Percentiles rank a stretch among this genome's conserved stretches.
These are phyloP conservation scores for Drosophila setosimentum DNA, from an alignment of 2,888 invertebrate genomes.

Conservation along the genomic window DNA sequence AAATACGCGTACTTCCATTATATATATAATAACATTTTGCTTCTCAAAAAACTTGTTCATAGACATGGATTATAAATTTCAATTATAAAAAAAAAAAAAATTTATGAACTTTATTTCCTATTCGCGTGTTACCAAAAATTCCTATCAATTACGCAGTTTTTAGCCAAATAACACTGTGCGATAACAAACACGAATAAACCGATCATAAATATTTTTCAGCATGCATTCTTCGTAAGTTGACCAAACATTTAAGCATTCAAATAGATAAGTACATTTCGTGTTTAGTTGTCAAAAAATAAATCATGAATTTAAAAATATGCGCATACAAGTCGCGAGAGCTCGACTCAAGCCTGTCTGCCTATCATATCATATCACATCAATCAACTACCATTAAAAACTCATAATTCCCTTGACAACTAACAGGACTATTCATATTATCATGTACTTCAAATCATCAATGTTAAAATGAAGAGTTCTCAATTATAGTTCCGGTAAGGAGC, in stretches of 20 bases:
- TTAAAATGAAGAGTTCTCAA: not conserved
- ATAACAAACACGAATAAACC: slow-evolving; percentile 7
- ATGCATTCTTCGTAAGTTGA: slow-evolving; percentile 71
- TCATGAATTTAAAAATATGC: too few relatives aligned
- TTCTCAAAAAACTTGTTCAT: not conserved
- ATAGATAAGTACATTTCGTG: not conserved
- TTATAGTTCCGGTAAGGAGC: not conserved
- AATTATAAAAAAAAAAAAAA: not conserved
- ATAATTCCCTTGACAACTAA: not conserved
- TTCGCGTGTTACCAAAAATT: slow-evolving; percentile 10
- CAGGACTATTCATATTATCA: not conserved
- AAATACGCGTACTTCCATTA: not conserved
- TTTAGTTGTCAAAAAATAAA: not conserved
- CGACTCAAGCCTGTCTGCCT: not conserved
- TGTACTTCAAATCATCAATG: not conserved
- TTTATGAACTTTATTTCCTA: not conserved
- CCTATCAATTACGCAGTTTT: slow-evolving; percentile 10
- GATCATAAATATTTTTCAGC: slow-evolving; percentile 22
- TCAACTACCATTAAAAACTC: not conserved
- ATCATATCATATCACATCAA: not conserved
- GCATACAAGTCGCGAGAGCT: too few relatives aligned
- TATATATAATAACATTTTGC: not conserved
- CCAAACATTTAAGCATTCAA: not conserved
- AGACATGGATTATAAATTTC: slow-evolving; percentile 10
- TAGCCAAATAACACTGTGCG: slow-evolving; percentile 7